phyloP scores from a whole-genome alignment of 2,113 vertebrate species.

The Coryphaenoides rupestris region DNA sequence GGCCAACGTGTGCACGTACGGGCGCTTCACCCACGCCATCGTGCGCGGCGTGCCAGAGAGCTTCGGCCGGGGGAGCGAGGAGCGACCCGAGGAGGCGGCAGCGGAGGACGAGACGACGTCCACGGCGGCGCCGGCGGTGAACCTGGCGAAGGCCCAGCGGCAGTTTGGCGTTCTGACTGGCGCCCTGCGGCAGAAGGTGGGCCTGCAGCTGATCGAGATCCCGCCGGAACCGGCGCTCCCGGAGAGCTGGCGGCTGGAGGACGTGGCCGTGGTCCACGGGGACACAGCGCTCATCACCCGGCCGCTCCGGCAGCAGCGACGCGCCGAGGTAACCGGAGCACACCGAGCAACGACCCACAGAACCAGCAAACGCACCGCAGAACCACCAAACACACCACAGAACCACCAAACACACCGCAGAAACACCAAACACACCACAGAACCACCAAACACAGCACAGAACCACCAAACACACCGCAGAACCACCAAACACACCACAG shows the following conservation, averaged over 20 bases:
- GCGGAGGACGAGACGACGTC: conserved; percentile 36
- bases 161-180: conserved; percentile 86
- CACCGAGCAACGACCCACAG: too few species aligned
- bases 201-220: conserved; percentile 89
- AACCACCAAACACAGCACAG: too few species aligned
- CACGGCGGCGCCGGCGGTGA: conserved; percentile 46
- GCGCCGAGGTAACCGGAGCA: conserved; percentile 73
- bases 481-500: too few species aligned
- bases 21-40: conserved; percentile 85
- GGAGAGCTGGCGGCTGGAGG: conserved; percentile 82
- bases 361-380: too few species aligned
- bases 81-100: conserved; percentile 29
- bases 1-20: conserved; percentile 72
- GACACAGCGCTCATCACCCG: conserved; percentile 85
- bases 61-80: conserved; percentile 65
- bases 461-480: too few species aligned
- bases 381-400: too few species aligned
- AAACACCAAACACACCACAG: too few species aligned
- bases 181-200: conserved; percentile 86
- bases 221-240: conserved; percentile 79
- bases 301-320: conserved; percentile 79
- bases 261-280: conserved; percentile 84
- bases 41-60: conserved; percentile 81
- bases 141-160: conserved; percentile 85
- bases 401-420: too few species aligned